Base-by-base conservation (phyloP, 2,888 invertebrate species). In the Microctonus aethiopoides region DNA sequence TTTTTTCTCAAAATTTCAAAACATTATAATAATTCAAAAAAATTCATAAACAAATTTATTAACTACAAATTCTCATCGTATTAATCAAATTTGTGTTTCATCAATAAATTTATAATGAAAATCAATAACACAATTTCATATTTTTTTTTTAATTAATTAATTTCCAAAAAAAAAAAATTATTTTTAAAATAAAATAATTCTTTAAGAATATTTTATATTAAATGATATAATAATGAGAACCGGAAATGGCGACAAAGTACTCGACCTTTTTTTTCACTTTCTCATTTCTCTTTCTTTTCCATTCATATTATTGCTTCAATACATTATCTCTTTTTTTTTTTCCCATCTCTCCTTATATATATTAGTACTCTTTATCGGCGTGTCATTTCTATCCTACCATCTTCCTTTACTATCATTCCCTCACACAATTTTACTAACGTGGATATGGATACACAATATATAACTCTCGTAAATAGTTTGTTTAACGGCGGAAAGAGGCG, bases 221-320 rank as follows among this genome's bases (percentile, higher is more conserved):
- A 26, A 13, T 41, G 62, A 62, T n/a, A 62, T n/a, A 20, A 29
- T 51, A 20, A 63, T 63, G 63, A 63, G 51, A 63, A 63, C 51
- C 63, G 63, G 63, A 63, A 20, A 63, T 63, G 63, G 51, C 63
- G 63, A 63, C 51, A 63, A 10, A 63, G n/a, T 51, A 63, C 63
- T 63, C 51, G 63, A 51, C 63, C 63, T 63, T 59, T 67, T 69
- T 65, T 24, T 61, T 68, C 56, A 51, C 62, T 67, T 68, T 71
- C 68, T 51, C 68, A 5, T 29, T 29, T 68, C 56, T 64, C 39
- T 57, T 63, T 57, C 67, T 46, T 56, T 63, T 66, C 60, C 66
- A 41, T 62, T 65, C 52, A 22, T 5, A 6, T 52, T 67, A 60
- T 70, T 57, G 57, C 60, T 29, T 73, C 46, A 52, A 56, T 64